Conservation (phyloP, 2,797 vertebrate genomes). For the Coregonus suidteri region DNA sequence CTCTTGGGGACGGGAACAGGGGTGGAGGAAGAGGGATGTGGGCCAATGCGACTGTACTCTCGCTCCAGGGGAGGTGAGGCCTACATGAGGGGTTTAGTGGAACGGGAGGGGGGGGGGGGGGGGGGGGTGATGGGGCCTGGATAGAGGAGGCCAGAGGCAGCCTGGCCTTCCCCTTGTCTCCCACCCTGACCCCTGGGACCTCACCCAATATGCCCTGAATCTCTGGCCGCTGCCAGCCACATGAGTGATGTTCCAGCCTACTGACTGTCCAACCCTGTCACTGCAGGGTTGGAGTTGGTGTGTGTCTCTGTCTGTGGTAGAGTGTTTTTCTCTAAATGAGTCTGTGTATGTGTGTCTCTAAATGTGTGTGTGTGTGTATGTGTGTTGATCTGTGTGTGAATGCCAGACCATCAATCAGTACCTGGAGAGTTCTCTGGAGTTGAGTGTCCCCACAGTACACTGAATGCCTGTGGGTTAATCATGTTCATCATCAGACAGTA, state of each 20-base stretch:
- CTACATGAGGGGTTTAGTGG: not conserved
- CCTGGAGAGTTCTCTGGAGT: not conserved
- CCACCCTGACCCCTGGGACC: not conserved
- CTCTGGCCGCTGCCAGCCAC: not conserved
- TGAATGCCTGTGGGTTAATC: not conserved
- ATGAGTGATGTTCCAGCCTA: constrained; percentile 10
- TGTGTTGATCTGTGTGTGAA: constrained; percentile 13
- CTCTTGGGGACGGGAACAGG: not conserved
- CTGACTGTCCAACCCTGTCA: constrained; percentile 13
- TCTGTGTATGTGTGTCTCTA: too few species aligned
- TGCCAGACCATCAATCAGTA: not conserved
- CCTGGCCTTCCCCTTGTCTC: constrained; percentile 7
- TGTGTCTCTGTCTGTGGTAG: constrained; percentile 3
- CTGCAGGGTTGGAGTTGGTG: constrained; percentile 6
- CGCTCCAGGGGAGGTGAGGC: constrained; percentile 11
- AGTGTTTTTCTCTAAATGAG: not conserved
- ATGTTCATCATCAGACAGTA: not conserved
- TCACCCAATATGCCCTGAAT: not conserved
- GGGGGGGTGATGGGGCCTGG: not conserved
- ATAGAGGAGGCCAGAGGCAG: not conserved
- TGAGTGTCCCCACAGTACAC: not conserved
- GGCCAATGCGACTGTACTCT: not conserved
- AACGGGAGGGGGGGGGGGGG: not conserved
- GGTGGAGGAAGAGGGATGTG: not conserved
- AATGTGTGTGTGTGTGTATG: not conserved